Evolutionary conservation across 1,140 invertebrate genomes (phyloP).

Genomic region (Lepidurus couesii): DNA sequence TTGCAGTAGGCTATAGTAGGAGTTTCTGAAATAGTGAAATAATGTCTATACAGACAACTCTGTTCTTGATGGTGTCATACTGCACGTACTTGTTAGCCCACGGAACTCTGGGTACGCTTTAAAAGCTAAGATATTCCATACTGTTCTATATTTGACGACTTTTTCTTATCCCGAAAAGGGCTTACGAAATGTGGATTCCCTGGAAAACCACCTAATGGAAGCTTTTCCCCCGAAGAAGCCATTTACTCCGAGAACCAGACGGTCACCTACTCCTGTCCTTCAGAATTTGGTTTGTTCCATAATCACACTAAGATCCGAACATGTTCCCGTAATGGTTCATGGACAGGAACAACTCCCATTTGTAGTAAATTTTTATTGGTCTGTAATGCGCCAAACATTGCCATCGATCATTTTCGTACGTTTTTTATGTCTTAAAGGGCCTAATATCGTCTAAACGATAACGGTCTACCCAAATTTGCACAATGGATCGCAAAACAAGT

Average conservation of each 20-base stretch:
- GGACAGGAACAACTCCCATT: background rate
- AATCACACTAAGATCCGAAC: too few species aligned
- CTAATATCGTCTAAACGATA: too few species aligned
- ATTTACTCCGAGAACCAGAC: background rate
- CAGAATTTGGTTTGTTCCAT: background rate
- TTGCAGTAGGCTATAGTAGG: too few species aligned
- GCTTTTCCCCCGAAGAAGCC: background rate
- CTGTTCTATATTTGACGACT: too few species aligned
- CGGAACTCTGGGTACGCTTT: too few species aligned
- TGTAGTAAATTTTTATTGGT: background rate
- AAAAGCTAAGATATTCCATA: too few species aligned
- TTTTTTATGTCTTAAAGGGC: background rate
- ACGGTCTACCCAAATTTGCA: background rate
- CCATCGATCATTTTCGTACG: background rate
- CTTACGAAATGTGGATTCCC: background rate
- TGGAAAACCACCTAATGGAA: background rate
- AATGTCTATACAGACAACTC: too few species aligned
- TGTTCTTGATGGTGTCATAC: too few species aligned
- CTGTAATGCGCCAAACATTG: background rate
- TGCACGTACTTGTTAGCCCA: too few species aligned
- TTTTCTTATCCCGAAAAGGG: background rate
- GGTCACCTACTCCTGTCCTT: background rate
- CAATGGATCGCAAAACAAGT: background rate
- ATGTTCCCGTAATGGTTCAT: background rate
- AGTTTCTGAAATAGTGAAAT: too few species aligned